A percentile compares a stretch with the other conserved stretches of the same genome.
Conservation (phyloP, 2,797 vertebrate genomes). For the Phaenicophaeus curvirostris region DNA sequence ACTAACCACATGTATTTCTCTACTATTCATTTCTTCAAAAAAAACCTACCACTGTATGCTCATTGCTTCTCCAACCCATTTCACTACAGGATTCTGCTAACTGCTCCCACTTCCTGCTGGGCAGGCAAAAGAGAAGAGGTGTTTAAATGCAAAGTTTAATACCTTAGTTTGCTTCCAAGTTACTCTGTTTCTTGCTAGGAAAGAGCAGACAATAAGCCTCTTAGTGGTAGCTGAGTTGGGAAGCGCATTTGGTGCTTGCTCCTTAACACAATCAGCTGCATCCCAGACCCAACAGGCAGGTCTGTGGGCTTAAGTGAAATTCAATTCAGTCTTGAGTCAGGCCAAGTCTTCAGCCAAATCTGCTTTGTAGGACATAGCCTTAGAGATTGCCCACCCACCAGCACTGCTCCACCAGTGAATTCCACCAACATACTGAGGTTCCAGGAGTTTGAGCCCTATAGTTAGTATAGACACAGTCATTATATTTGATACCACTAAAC, state of each 20-base stretch:
- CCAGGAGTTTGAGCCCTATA: not conserved
- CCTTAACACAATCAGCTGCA: not conserved
- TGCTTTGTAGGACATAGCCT: not conserved
- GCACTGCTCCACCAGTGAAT: too few relatives aligned
- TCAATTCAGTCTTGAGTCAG: not conserved
- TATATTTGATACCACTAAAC: not conserved
- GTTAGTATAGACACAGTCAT: not conserved
- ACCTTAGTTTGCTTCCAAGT: not conserved
- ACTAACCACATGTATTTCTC: not conserved
- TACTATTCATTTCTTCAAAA: not conserved
- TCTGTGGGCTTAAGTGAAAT: not conserved
- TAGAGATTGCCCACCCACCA: not conserved
- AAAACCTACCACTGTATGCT: rapidly evolving
- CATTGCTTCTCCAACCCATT: not conserved
- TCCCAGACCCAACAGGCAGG: not conserved
- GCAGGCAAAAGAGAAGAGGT: not conserved
- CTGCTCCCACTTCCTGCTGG: not conserved
- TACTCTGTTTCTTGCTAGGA: not conserved
- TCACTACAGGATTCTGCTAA: not conserved
- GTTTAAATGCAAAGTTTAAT: not conserved
- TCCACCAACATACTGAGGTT: not conserved
- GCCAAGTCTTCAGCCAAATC: not conserved
- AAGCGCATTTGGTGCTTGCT: not conserved
- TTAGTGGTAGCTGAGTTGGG: not conserved
- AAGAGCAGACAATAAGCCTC: not conserved